Base-by-base conservation (phyloP, 2,888 invertebrate genomes). In the Drosophila kuntzei region DNA sequence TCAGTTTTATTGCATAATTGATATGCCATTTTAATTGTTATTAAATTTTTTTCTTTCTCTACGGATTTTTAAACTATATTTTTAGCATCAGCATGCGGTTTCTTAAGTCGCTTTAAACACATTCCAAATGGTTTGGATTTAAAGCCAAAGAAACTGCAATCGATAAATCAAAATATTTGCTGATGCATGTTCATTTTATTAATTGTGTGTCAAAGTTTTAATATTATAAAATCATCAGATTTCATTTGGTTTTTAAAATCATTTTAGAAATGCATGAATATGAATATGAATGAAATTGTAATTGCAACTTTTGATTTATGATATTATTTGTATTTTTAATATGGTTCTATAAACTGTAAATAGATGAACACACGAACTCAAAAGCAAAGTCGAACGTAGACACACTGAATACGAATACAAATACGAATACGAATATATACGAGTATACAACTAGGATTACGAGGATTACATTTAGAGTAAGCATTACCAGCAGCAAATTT, bases 211-310 rank as follows among this genome's bases (percentile, higher is more conserved):
- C 90, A 90, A 91, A 89, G 90, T 91, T 90, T 90, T 91, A 90
- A 90, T 90, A 90, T 91, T 90, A 90, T 90, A 90, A 90, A 87
- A 90, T 90, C 90, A 90, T 90, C 90, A 81, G 83, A 90, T 80
- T 86, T 88, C 78, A 81, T 66, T 77, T 66, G 50, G 53, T 65
- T 65, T 59, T 83, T 87, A 89, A 83, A 83, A 83, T 83, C 83
- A 67, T 86, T 86, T 87, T 86, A 86, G 86, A 86, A 86, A 86
- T 89, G 86, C 86, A 82, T 80, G 85, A 71, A 47, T 65, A 73
- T 80, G 57, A 65, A 32, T 57, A 54, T 74, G 58, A 70, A 76
- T 73, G 70, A 58, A 82, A 82, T 73, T 71, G 82, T 58, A 84
- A 73, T 60, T 54, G 39, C 55, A 74, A 82, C 60, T 49, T 69